Percentiles rank a stretch among this genome's conserved stretches.
Conservation (phyloP, 2,888 invertebrate species). For the Tanytarsus gracilentus region DNA sequence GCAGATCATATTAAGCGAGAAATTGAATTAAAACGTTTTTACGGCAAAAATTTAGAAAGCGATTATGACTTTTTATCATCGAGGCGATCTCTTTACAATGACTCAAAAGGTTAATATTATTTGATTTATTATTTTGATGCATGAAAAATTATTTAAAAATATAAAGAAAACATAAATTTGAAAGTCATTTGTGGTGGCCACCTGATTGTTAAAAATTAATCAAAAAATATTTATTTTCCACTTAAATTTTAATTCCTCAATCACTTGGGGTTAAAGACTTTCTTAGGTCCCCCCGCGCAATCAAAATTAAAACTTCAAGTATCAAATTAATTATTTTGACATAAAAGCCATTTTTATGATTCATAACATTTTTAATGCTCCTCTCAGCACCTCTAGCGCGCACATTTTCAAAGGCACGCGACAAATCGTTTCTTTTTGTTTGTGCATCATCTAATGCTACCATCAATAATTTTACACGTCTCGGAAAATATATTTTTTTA, state of each 20-base stretch:
- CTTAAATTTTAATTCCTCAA: too few species aligned
- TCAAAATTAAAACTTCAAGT: slow-evolving; percentile 24
- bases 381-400: neutral
- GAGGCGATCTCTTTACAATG: slow-evolving; percentile 22
- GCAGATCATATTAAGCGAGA: slow-evolving; percentile 26
- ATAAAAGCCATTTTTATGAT: slow-evolving; percentile 22
- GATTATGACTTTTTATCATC: slow-evolving; percentile 22
- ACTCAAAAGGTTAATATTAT: slow-evolving; percentile 25
- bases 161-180: neutral
- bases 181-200: neutral
- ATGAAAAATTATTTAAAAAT: neutral
- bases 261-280: too few species aligned
- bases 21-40: slow-evolving; percentile 20
- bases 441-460: neutral
- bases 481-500: neutral
- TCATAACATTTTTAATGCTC: slow-evolving; percentile 27
- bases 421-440: slow-evolving; percentile 6
- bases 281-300: too few species aligned
- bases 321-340: slow-evolving; percentile 29
- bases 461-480: neutral
- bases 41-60: slow-evolving; percentile 23
- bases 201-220: neutral
- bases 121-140: neutral
- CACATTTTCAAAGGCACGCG: slow-evolving; percentile 15
- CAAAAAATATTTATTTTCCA: too few species aligned